phyloP scores from a whole-genome alignment of 2,113 vertebrate species.

The Lophotis ruficrista region DNA sequence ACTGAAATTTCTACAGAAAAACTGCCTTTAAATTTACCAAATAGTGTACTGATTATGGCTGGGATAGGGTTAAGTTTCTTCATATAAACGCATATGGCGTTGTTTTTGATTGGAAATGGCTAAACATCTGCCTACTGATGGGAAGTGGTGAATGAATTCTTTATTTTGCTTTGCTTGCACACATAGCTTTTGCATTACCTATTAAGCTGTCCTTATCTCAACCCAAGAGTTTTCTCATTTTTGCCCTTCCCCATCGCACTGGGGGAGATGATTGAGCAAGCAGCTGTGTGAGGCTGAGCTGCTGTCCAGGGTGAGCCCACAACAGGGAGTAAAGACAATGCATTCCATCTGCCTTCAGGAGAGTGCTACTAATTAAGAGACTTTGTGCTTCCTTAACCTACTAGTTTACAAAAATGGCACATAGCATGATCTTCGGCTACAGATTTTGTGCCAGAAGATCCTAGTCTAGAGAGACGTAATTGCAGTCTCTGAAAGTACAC shows the following conservation, averaged over 20 bases:
- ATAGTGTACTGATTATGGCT: background rate
- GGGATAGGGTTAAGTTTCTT: background rate
- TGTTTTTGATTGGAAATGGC: background rate
- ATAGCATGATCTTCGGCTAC: background rate
- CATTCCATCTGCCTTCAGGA: background rate
- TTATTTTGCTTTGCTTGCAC: background rate
- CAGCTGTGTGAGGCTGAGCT: background rate
- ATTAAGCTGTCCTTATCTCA: background rate
- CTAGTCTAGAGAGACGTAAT: background rate
- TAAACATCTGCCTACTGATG: background rate
- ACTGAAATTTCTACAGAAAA: background rate
- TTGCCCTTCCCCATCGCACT: background rate
- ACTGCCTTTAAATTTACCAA: background rate
- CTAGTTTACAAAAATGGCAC: background rate
- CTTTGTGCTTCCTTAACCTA: background rate
- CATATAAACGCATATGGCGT: fast-evolving
- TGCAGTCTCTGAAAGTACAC: background rate
- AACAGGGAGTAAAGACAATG: background rate
- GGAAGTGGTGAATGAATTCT: background rate
- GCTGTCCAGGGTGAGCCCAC: background rate
- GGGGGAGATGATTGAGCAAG: background rate
- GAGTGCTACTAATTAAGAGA: background rate
- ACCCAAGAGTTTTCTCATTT: background rate
- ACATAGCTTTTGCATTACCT: background rate
- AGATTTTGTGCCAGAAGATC: background rate